These are phyloP conservation scores for Turnix velox DNA, from an alignment of 2,113 vertebrate species.

Conservation along the genomic window DNA sequence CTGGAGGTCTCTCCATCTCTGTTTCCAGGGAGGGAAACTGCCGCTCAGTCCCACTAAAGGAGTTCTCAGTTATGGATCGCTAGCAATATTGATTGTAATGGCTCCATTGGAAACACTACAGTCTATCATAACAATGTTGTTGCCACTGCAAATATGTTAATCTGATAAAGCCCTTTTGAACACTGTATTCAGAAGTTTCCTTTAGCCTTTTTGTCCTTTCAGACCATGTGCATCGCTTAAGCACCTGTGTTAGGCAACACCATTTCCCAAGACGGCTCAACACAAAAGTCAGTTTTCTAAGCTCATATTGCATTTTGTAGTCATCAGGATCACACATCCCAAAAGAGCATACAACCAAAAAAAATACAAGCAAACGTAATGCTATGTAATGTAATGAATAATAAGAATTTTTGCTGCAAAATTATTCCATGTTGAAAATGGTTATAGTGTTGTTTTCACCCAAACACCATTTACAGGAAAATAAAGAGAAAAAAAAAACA, in stretches of 20 bases:
- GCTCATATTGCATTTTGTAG: background rate
- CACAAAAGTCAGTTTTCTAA: background rate
- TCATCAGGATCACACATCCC: background rate
- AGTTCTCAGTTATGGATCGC: slow-evolving; percentile 43
- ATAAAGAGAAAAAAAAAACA: accelerated
- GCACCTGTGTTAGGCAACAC: background rate
- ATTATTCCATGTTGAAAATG: background rate
- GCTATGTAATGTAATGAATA: background rate
- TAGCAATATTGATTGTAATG: slow-evolving; percentile 53
- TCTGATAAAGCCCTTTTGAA: slow-evolving; percentile 30
- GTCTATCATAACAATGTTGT: background rate
- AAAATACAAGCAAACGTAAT: background rate
- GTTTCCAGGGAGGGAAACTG: slow-evolving; percentile 2
- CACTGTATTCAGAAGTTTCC: background rate
- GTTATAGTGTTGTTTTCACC: background rate
- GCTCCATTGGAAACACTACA: slow-evolving; percentile 48
- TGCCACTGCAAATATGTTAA: slow-evolving; percentile 6
- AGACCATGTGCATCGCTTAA: background rate
- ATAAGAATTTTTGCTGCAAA: background rate
- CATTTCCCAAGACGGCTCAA: background rate
- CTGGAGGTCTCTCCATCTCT: background rate
- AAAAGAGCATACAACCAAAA: background rate
- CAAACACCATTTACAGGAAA: background rate
- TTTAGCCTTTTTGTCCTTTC: background rate
- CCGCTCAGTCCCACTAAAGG: slow-evolving; percentile 24